Evolutionary conservation across 2,113 vertebrate species (phyloP).

Genomic region (Galeopterus variegatus): DNA sequence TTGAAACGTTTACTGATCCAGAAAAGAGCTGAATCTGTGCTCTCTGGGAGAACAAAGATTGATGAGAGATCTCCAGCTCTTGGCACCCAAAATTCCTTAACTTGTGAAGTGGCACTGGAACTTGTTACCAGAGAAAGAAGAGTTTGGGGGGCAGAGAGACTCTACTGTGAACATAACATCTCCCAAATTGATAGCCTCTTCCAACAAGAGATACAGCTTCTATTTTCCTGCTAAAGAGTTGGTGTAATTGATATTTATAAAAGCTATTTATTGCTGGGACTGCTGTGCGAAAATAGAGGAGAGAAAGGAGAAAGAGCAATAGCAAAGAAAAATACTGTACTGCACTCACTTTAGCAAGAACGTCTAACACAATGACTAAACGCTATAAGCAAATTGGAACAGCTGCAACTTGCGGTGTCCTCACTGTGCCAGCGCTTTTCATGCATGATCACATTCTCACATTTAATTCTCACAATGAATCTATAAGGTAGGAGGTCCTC

Average conservation of each 20-base stretch:
- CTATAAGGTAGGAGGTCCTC: not conserved
- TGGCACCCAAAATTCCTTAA: not conserved
- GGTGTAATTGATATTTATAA: not conserved
- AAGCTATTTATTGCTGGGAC: not conserved
- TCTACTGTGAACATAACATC: not conserved
- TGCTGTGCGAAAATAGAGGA: not conserved
- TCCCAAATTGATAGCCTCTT: not conserved
- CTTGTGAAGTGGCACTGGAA: not conserved
- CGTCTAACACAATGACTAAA: not conserved
- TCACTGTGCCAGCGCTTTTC: not conserved
- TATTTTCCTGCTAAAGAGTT: slow-evolving; percentile 2
- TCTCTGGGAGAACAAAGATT: not conserved
- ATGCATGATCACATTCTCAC: not conserved
- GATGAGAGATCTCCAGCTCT: not conserved
- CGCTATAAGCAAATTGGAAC: not conserved
- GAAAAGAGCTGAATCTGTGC: slow-evolving; percentile 52
- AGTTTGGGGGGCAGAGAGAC: fast-evolving
- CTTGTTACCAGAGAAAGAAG: not conserved
- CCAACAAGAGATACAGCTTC: not conserved
- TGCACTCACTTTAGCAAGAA: not conserved
- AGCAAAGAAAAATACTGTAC: not conserved
- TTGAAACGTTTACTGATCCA: slow-evolving; percentile 32
- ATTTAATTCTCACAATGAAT: not conserved
- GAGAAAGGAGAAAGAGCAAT: not conserved
- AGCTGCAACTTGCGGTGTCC: not conserved